Evolutionary conservation across 2,113 vertebrate species (phyloP).

Genomic region (Pardalotus punctatus): DNA sequence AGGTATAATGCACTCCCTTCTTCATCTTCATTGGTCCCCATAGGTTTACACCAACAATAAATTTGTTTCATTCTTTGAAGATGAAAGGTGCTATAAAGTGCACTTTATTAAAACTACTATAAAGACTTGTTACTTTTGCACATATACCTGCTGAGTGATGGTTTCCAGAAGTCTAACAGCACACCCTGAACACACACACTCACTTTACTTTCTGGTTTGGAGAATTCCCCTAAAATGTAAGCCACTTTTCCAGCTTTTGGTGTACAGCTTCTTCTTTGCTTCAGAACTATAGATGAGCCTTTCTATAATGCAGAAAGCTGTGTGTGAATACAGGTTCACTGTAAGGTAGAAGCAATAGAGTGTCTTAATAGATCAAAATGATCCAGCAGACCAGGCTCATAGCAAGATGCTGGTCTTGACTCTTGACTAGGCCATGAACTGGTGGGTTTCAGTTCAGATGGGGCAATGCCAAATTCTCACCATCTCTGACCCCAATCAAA

Average conservation of each 20-base stretch:
- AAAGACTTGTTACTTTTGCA: conserved; percentile 44
- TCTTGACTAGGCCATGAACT: not conserved
- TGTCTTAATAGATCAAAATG: not conserved
- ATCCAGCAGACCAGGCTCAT: not conserved
- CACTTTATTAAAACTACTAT: conserved; percentile 36
- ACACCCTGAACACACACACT: not conserved
- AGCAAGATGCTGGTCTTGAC: not conserved
- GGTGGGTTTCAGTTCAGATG: not conserved
- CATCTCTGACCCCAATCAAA: not conserved
- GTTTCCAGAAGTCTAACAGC: conserved; percentile 6
- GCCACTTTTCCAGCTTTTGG: not conserved
- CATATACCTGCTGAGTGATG: conserved; percentile 18
- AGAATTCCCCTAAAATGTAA: not conserved
- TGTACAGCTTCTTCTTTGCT: not conserved
- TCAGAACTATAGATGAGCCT: not conserved
- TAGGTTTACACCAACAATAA: conserved; percentile 1
- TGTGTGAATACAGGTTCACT: not conserved
- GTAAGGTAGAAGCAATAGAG: not conserved
- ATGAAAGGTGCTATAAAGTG: conserved; percentile 22
- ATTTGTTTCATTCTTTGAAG: conserved; percentile 47
- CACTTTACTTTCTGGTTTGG: not conserved
- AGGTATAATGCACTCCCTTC: not conserved
- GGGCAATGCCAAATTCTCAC: not conserved
- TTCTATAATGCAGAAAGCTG: not conserved
- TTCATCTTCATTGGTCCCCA: not conserved